phyloP scores from a whole-genome alignment of 2,797 vertebrate genomes.

The Lepilemur ruficaudatus region DNA sequence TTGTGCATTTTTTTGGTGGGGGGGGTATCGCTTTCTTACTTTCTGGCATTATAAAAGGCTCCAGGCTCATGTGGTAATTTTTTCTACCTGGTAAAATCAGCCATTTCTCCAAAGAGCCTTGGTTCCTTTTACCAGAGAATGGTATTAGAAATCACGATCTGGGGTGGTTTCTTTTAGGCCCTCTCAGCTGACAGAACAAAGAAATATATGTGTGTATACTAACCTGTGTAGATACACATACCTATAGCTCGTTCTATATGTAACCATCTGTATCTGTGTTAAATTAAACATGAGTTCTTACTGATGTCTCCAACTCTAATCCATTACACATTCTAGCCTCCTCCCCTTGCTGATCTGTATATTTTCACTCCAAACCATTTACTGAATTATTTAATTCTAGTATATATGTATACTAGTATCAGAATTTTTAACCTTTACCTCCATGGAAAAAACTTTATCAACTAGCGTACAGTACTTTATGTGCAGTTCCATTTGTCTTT shows the following conservation, averaged over 20 bases:
- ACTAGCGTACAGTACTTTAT: neutral
- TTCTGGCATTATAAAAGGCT: neutral
- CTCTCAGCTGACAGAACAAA: neutral
- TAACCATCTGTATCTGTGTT: neutral
- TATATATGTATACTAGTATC: neutral
- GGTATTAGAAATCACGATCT: neutral
- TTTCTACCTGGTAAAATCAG: neutral
- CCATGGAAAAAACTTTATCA: neutral
- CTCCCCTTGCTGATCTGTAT: neutral
- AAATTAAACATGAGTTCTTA: neutral
- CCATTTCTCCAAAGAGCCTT: neutral
- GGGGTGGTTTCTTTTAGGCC: neutral
- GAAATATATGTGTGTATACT: neutral
- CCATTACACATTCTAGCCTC: neutral
- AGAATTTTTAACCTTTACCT: neutral
- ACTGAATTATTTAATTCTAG: neutral
- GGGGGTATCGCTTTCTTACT: neutral
- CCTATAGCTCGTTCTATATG: neutral
- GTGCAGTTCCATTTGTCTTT: neutral
- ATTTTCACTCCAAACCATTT: neutral
- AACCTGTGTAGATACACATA: neutral
- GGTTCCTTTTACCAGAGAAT: neutral
- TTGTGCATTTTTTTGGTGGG: neutral
- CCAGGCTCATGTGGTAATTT: neutral
- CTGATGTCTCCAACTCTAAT: neutral